Base-by-base conservation (phyloP, 2,888 invertebrate genomes). In the Anoncus sp. region DNA sequence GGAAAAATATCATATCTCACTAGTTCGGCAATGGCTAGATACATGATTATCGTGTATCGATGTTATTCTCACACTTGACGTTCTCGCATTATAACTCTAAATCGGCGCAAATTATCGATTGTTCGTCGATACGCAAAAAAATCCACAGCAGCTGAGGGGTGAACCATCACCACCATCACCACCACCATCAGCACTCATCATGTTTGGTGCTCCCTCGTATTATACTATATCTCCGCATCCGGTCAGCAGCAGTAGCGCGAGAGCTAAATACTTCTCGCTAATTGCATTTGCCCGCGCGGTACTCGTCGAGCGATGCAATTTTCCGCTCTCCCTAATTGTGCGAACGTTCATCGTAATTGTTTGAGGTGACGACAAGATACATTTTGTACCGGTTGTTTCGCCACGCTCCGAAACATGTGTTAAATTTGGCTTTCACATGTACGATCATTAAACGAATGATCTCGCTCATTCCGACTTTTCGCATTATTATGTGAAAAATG, bases 221-320 rank as follows among this genome's bases (percentile, higher is more conserved):
- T 72, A 40, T 12, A 47, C 59, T 76, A 70, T 43, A 35, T 59
- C 35, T 27, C 60, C 16, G 66, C 10, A 60, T 78, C 49, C 70
- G 16, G n/a, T 10, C 51, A 14, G 14, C 38, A 51, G 60, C 40
- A 70, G 16, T 7, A 31, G n/a, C 62, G 16, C 47, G 43, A 55
- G 66, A 57, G 71, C 71, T 67, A 78, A 78, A 78, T 78, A 78
- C 71, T 78, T 75, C 66, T 55, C 55, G 60, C 62, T 75, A 71
- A 78, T 78, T 75, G 66, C 66, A 67, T 78, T 71, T 70, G 40
- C 59, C 22, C 73, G 45, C 66, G 20, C 63, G 24, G 43, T 24
- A 47, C 60, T 62, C 70, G 70, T 53, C 43, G 73, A 63, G 66
- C 47, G 47, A 66, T 75, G 70, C 57, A 71, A 78, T 78, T 78